Evolutionary conservation across 2,888 invertebrate genomes (phyloP).

Genomic region (Seira ritae): DNA sequence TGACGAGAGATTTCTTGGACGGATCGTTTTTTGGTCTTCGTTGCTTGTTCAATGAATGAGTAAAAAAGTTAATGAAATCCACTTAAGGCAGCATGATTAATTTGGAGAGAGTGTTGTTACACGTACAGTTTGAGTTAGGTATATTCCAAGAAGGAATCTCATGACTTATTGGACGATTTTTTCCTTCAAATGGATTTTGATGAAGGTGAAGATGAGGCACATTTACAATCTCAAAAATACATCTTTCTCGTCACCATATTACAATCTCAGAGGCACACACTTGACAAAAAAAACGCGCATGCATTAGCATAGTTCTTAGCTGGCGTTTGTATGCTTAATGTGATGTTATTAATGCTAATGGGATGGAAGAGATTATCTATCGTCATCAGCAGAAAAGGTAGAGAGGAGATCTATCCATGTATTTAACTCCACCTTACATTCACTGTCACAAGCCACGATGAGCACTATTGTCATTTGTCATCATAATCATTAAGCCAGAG

Average conservation of each 20-base stretch:
- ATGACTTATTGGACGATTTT: conserved; percentile 23
- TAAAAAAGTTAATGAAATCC: conserved; percentile 21
- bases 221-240: no score
- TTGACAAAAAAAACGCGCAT: background rate
- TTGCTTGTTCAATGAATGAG: background rate
- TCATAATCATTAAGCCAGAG: conserved; percentile 36
- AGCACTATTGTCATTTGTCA: conserved; percentile 7
- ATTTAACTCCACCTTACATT: background rate
- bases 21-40: background rate
- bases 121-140: no score
- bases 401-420: background rate
- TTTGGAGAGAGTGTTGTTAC: conserved; percentile 39
- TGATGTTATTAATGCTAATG: conserved; percentile 46
- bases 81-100: conserved; percentile 43
- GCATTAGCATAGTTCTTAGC: conserved; percentile 37
- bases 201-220: background rate
- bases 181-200: background rate
- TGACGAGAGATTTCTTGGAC: no score
- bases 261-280: no score
- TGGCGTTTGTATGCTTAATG: conserved; percentile 31
- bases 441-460: no score
- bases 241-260: no score
- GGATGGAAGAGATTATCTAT: background rate
- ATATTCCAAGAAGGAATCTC: no score
- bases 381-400: conserved; percentile 8